A percentile compares a stretch with the other conserved stretches of the same genome.
These are phyloP conservation scores for Sceloporus tristichus DNA, from an alignment of 2,113 vertebrate species.

Conservation along the genomic window DNA sequence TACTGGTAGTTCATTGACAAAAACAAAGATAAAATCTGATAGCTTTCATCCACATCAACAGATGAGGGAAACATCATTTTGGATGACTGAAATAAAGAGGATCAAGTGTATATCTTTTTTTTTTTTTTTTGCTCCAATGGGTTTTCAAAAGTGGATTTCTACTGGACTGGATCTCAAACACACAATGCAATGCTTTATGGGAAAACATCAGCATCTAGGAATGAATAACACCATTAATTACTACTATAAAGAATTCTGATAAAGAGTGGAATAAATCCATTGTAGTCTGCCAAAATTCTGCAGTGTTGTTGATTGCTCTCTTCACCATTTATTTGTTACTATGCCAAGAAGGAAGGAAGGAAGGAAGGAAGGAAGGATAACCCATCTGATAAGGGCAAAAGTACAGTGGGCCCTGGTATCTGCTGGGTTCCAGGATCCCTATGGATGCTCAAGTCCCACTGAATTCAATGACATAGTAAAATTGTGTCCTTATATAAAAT, in stretches of 20 bases:
- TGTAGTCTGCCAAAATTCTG: not conserved
- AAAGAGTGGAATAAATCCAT: not conserved
- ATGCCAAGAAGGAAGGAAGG: too few relatives aligned
- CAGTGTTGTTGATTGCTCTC: not conserved
- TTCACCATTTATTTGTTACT: too few relatives aligned
- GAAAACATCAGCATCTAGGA: not conserved
- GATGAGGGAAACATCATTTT: not conserved
- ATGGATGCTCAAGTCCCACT: too few relatives aligned
- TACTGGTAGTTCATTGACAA: not conserved
- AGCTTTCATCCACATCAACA: not conserved
- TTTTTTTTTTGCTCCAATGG: not conserved
- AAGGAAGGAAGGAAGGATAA: too few relatives aligned
- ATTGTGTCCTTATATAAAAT: too few relatives aligned
- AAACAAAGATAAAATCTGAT: not conserved
- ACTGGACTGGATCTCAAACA: not conserved
- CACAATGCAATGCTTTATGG: not conserved
- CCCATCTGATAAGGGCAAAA: too few relatives aligned
- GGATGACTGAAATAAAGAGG: not conserved
- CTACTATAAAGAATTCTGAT: not conserved
- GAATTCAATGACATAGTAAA: too few relatives aligned
- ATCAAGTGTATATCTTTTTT: not conserved
- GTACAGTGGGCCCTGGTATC: too few relatives aligned
- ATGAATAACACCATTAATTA: not conserved
- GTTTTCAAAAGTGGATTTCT: not conserved
- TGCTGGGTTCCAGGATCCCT: too few relatives aligned